Evolutionary conservation across 2,888 invertebrate species (phyloP).

Genomic region (Thysanoteuthis rhombus): DNA sequence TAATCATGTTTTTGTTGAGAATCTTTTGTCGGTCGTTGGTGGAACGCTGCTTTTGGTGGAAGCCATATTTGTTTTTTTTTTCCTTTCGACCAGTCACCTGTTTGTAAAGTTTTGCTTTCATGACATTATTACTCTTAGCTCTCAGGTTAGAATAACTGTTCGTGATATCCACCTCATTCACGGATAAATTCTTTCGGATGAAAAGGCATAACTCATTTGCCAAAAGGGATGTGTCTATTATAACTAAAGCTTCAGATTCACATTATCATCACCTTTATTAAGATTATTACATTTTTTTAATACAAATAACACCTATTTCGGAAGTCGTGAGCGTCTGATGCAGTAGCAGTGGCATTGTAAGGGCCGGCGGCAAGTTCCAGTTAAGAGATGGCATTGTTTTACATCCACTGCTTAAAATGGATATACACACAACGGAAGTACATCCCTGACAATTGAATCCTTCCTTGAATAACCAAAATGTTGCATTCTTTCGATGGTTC

Average conservation of each 20-base stretch:
- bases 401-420: neutral
- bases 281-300: neutral
- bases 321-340: neutral
- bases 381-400: neutral
- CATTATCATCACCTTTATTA: neutral
- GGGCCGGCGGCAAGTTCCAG: neutral
- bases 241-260: neutral
- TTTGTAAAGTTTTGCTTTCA: neutral
- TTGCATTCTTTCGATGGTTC: neutral
- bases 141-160: neutral
- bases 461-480: conserved; percentile 12
- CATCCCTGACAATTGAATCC: neutral
- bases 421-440: conserved; percentile 12
- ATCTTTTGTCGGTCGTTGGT: no score
- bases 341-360: neutral
- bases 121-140: neutral
- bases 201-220: neutral
- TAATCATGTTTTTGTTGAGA: no score
- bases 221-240: neutral
- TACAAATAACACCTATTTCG: neutral
- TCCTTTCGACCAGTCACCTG: neutral
- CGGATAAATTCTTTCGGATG: conserved; percentile 12
- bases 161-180: conserved; percentile 12
- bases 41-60: no score
- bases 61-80: neutral